Conservation (phyloP, 2,888 invertebrate species). For the Cylloceria caligata region DNA sequence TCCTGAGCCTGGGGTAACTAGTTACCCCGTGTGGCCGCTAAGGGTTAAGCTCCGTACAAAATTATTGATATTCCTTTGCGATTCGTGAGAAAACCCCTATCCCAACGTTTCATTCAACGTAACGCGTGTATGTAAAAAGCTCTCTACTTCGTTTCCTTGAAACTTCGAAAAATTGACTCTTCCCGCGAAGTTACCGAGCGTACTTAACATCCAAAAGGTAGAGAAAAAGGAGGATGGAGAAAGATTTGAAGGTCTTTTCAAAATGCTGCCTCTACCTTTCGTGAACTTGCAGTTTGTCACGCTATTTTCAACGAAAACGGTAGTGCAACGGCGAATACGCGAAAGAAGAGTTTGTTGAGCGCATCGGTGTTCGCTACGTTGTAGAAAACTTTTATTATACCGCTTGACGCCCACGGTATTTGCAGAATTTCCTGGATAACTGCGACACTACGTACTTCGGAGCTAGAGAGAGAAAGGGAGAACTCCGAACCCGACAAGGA, state of each 20-base stretch:
- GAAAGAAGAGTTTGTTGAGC: background rate
- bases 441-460: slow-evolving; percentile 31
- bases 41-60: background rate
- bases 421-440: slow-evolving; percentile 54
- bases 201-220: background rate
- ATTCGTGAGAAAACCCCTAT: background rate
- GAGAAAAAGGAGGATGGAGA: slow-evolving; percentile 36
- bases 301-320: slow-evolving; percentile 56
- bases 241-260: slow-evolving; percentile 46
- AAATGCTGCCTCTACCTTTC: background rate
- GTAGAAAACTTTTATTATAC: slow-evolving; percentile 59
- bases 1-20: too few species aligned
- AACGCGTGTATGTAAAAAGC: slow-evolving; percentile 17
- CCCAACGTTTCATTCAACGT: slow-evolving; percentile 8
- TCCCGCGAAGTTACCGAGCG: slow-evolving; percentile 11
- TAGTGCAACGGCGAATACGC: background rate
- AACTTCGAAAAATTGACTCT: slow-evolving; percentile 44
- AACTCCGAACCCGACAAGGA: slow-evolving; percentile 18
- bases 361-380: slow-evolving; percentile 1
- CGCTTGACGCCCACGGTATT: slow-evolving; percentile 57
- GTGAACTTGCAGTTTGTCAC: slow-evolving; percentile 51
- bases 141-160: slow-evolving; percentile 36
- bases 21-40: too few species aligned
- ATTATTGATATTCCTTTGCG: slow-evolving; percentile 5
- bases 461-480: slow-evolving; percentile 8